Base-by-base conservation (phyloP, 2,888 invertebrate genomes). In the Norana najaformis region DNA sequence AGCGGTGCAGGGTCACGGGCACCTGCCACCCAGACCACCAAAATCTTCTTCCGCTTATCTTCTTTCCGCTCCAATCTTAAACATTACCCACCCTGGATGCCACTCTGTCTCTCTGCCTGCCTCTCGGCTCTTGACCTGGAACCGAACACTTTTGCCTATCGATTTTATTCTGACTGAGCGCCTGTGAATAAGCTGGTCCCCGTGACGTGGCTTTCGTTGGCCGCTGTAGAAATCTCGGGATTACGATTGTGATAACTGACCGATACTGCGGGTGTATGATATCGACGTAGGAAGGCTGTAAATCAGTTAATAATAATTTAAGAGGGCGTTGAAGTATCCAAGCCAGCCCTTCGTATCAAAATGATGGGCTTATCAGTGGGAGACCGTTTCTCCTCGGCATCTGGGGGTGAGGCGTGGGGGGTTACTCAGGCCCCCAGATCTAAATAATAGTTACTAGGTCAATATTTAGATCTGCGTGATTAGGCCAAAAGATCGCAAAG, bases 401-500 rank as follows among this genome's bases (percentile, higher is more conserved):
- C 23, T 47, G 47, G 4, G n/a, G 23, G 69, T 0, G 69, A 69
- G 69, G 69, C 69, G 69, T 69, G 69, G 69, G 30, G n/a, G 30
- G 69, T n/a, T 69, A 69, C n/a, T n/a, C n/a, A n/a, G n/a, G n/a
- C n/a, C n/a, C n/a, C n/a, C n/a, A 69, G 69, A 69, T 69, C 69
- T 69, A n/a, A 69, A 69, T 69, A 69, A 69, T 69, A 69, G 69
- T n/a, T 69, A 69, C n/a, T n/a, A n/a, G 69, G 69, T 69, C n/a
- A 69, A 69, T 69, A 69, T 69, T 69, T 69, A 69, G 69, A 69
- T 69, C 69, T 4, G 69, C 6, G n/a, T 69, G 69, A 69, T 69
- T 69, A 69, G 69, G 69, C n/a, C 69, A 13, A 69, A n/a, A 11
- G 69, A 69, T 5, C 0, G 69, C 30, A 3, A 69, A 13, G n/a